These are phyloP conservation scores for Andricus curvator DNA, from an alignment of 2,888 invertebrate genomes.

Conservation along the genomic window DNA sequence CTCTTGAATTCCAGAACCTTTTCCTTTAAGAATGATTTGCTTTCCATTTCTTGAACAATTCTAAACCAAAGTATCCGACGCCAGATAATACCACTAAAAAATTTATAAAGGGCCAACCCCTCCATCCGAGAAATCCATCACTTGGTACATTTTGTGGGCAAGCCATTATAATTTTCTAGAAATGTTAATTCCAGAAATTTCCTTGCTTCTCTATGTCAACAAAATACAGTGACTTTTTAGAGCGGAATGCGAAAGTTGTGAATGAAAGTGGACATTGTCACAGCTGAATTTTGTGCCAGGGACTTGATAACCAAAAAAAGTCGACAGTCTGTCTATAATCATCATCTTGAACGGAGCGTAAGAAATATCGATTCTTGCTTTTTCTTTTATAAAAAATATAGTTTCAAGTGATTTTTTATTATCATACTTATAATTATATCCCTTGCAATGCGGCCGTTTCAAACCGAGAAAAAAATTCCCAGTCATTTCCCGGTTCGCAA, in stretches of 20 bases:
- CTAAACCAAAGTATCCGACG: conserved; percentile 59
- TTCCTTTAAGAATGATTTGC: conserved; percentile 8
- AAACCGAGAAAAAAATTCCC: too few relatives aligned
- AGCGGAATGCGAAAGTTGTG: background rate
- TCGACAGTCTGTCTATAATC: background rate
- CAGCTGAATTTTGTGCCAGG: conserved; percentile 2
- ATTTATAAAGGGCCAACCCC: conserved; percentile 66
- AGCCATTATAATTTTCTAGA: conserved; percentile 55
- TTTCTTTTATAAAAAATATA: background rate
- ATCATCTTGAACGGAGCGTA: background rate
- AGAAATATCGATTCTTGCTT: conserved; percentile 25
- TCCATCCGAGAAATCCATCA: conserved; percentile 58
- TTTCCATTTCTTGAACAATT: conserved; percentile 53
- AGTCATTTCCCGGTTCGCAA: too few relatives aligned
- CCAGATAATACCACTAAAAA: conserved; percentile 59
- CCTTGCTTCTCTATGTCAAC: background rate
- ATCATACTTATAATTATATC: background rate
- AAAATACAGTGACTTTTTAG: background rate
- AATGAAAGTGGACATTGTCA: background rate
- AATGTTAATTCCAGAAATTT: background rate
- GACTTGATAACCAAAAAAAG: conserved; percentile 31
- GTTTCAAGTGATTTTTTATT: background rate
- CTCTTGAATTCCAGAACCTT: background rate
- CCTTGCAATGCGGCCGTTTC: too few relatives aligned
- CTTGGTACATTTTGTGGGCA: conserved; percentile 45